phyloP scores from a whole-genome alignment of 2,113 vertebrate species.

The Leuciscus idus region DNA sequence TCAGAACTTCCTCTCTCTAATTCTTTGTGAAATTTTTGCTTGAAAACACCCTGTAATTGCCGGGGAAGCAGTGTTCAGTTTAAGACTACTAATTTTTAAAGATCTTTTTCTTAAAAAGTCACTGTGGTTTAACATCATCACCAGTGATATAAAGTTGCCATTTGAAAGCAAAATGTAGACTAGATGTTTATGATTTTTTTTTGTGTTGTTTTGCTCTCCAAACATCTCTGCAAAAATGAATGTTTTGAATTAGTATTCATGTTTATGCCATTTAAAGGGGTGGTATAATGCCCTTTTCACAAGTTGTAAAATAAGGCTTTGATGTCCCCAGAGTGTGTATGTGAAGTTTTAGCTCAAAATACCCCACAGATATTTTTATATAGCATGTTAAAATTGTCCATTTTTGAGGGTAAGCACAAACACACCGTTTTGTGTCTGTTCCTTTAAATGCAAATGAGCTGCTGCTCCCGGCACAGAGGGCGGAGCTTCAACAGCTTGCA shows the following conservation, averaged over 20 bases:
- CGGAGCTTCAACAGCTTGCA: no score
- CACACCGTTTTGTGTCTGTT: no score
- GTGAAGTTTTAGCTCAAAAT: no score
- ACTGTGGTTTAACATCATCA: neutral
- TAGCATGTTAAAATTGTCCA: no score
- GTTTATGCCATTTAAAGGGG: neutral
- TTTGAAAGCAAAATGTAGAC: neutral
- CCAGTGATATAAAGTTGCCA: neutral
- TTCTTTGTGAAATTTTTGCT: neutral
- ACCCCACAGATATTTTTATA: no score
- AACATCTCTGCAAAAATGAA: neutral
- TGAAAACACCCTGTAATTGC: slow-evolving; percentile 11
- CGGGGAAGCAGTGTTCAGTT: neutral
- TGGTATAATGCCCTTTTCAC: no score
- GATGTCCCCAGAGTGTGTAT: no score
- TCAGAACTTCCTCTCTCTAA: slow-evolving; percentile 10
- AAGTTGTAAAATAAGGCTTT: no score
- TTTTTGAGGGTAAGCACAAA: no score
- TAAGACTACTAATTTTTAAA: neutral
- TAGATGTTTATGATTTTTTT: neutral
- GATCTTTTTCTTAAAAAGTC: neutral
- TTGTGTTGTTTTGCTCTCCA: neutral
- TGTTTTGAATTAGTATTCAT: neutral
- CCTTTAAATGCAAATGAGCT: no score
- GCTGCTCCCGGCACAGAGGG: no score